A percentile compares a stretch with the other conserved stretches of the same genome.
Conservation (phyloP, 2,113 vertebrate species). For the Microcebus murinus region DNA sequence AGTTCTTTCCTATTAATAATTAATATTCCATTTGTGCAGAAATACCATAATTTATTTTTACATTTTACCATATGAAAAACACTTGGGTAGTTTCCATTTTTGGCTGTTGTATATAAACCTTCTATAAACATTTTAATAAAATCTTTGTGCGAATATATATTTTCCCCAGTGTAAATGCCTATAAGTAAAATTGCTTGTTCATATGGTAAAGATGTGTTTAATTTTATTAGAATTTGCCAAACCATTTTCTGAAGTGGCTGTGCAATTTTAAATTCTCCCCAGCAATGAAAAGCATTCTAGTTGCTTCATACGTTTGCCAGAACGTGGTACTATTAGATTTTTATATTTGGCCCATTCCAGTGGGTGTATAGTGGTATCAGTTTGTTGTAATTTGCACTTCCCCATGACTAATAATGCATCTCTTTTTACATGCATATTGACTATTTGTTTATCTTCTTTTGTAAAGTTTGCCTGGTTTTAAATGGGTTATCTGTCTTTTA, state of each 20-base stretch:
- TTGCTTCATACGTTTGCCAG: not conserved
- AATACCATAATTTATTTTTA: not conserved
- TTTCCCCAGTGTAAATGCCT: not conserved
- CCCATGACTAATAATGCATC: not conserved
- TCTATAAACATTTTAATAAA: not conserved
- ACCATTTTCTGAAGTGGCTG: not conserved
- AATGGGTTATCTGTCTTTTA: not conserved
- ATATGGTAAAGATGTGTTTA: not conserved
- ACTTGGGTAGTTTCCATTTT: not conserved
- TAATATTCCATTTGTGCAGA: not conserved
- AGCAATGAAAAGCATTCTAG: not conserved
- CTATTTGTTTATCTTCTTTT: not conserved
- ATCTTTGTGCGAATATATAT: not conserved
- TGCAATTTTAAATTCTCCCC: not conserved
- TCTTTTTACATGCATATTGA: not conserved
- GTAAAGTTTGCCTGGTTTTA: not conserved
- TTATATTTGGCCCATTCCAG: not conserved
- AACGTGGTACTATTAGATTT: not conserved
- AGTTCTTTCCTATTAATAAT: not conserved
- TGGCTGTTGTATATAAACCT: not conserved
- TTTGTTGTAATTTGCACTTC: not conserved
- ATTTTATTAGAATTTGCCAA: not conserved
- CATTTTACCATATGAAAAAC: not conserved
- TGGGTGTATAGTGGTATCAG: not conserved
- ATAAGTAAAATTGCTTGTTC: not conserved